phyloP scores from a whole-genome alignment of 2,797 vertebrate genomes.

The Thalassophryne amazonica region DNA sequence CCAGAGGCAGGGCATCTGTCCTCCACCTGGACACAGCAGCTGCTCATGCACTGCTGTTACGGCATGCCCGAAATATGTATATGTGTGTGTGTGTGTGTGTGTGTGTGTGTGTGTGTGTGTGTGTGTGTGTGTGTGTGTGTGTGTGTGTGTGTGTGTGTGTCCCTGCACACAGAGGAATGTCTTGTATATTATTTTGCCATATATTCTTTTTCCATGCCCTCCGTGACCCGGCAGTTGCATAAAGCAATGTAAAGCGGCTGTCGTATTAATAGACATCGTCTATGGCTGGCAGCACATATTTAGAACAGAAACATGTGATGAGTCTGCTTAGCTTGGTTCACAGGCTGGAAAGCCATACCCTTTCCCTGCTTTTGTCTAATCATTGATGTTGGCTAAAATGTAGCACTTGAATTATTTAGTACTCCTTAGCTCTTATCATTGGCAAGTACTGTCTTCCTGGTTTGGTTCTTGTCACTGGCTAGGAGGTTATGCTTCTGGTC shows the following conservation, averaged over 20 bases:
- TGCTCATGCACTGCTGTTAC: conserved; percentile 41
- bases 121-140: background rate
- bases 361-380: conserved; percentile 6
- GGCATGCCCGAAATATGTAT: conserved; percentile 26
- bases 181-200: conserved; percentile 1
- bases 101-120: background rate
- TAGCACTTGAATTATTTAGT: conserved; percentile 12
- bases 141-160: conserved; percentile 3
- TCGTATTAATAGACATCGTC: conserved; percentile 53
- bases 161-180: conserved; percentile 5
- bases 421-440: conserved; percentile 1
- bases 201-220: conserved; percentile 10
- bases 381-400: background rate
- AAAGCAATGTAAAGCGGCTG: conserved; percentile 30
- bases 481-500: no score
- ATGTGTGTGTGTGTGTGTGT: background rate
- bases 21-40: conserved; percentile 58
- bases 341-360: conserved; percentile 8
- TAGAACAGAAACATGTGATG: conserved; percentile 26
- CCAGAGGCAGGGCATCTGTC: conserved; percentile 58
- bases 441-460: conserved; percentile 2
- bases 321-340: conserved; percentile 19
- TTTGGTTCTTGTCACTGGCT: conserved; percentile 6
- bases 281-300: conserved; percentile 37
- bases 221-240: conserved; percentile 38